Percentiles rank a stretch among this genome's conserved stretches.
Evolutionary conservation across 2,113 vertebrate genomes (phyloP).

Genomic region (Lepus europaeus): DNA sequence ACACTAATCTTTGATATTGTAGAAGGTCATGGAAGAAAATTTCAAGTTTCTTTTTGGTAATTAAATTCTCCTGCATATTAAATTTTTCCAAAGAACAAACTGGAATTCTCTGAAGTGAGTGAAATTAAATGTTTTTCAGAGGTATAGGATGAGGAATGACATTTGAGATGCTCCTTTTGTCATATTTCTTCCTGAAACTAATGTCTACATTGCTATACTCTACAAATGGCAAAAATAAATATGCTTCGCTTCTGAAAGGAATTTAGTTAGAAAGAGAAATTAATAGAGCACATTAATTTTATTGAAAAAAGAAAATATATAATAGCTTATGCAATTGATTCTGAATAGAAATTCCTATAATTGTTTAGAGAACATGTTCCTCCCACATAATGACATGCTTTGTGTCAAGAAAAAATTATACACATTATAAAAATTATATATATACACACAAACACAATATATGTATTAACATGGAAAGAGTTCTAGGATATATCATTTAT

Average conservation of each 20-base stretch:
- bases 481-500: not conserved
- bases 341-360: not conserved
- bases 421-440: not conserved
- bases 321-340: constrained; percentile 7
- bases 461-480: not conserved
- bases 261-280: not conserved
- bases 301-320: constrained; percentile 28
- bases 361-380: not conserved
- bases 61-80: not conserved
- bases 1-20: not conserved
- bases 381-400: not conserved
- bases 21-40: not conserved
- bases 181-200: not conserved
- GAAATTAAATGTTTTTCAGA: constrained; percentile 1
- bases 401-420: not conserved
- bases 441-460: not conserved
- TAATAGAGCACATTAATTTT: not conserved
- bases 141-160: not conserved
- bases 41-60: not conserved
- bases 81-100: not conserved
- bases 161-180: not conserved
- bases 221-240: not conserved
- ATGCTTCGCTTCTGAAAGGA: not conserved
- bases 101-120: not conserved
- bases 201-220: not conserved